Base-by-base conservation (phyloP, 1,140 invertebrate species). In the Asbolus verrucosus region DNA sequence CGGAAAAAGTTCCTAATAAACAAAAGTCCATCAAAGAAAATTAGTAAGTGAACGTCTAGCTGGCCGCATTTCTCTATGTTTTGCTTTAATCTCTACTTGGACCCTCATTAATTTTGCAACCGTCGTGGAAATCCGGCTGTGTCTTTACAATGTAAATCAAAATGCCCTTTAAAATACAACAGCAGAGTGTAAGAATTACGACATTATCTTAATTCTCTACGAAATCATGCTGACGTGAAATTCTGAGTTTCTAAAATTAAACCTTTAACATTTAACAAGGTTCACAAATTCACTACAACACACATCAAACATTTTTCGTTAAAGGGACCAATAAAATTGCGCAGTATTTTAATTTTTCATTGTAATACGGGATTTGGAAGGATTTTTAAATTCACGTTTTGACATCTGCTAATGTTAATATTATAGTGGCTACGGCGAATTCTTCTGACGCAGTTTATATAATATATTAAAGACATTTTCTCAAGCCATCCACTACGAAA, bases 91-190 rank as follows among this genome's bases (percentile, higher is more conserved):
- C 46, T 27, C 46, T 27, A 13, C 21, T 24, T 54, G 46, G 46
- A 54, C 46, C 46, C 46, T 54, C 46, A 54, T 54, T 54, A 54
- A 54, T 54, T 54, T 24, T 27, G 46, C 8, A 54, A 24, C 46
- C 46, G 46, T 54, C 46, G 46, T 54, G 19, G 46, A 31, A 54
- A 54, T 54, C 46, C 46, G 43, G 46, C 46, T 54, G 5, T 54
- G 46, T 21, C 27, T 54, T 54, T 54, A 54, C 46, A 54, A 54
- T 54, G 46, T 21, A 54, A 54, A 30, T 54, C 46, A 54, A 54
- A 54, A 54, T 30, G 46, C 21, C 21, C 21, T 54, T 54, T 54
- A 54, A 54, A 54, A 21, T 27, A 54, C 46, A 54, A 54, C 41
- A 41, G 9, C n/a, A 27, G 19, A 24, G 27, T 6, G 46, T 54